Conservation (phyloP, 1,140 invertebrate species). For the Drosophila cardini region DNA sequence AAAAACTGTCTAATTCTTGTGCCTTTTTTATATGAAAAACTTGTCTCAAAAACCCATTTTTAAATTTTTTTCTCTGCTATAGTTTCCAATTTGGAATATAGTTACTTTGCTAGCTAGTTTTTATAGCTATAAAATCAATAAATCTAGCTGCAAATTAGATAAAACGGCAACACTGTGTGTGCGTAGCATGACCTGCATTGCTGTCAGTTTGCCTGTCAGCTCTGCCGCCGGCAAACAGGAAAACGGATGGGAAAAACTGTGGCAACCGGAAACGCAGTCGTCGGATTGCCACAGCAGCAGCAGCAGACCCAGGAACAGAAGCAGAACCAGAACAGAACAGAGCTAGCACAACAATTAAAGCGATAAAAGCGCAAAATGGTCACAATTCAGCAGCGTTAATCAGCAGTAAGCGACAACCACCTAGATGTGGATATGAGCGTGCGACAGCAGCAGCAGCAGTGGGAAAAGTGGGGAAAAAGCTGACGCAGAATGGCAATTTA, state of each 20-base stretch:
- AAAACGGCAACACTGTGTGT: background rate
- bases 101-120: too few relatives aligned
- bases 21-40: too few relatives aligned
- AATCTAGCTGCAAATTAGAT: too few relatives aligned
- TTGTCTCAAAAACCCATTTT: too few relatives aligned
- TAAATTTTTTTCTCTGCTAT: too few relatives aligned
- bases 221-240: conserved; percentile 49
- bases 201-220: conserved; percentile 42
- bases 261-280: conserved; percentile 44
- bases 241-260: conserved; percentile 44
- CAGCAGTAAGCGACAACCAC: conserved; percentile 50
- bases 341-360: conserved; percentile 70
- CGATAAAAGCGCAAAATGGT: conserved; percentile 72
- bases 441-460: conserved; percentile 11
- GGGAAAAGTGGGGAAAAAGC: background rate
- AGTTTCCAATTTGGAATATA: too few relatives aligned
- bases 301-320: conserved; percentile 4
- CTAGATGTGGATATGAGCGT: conserved; percentile 37
- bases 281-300: conserved; percentile 48
- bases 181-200: conserved; percentile 67
- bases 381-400: conserved; percentile 66
- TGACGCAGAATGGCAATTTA: conserved; percentile 63
- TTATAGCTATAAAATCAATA: too few relatives aligned
- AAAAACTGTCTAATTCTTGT: too few relatives aligned
- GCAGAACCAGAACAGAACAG: too few relatives aligned